phyloP scores from a whole-genome alignment of 2,113 vertebrate genomes.

The Phalacrocorax brasilianus region DNA sequence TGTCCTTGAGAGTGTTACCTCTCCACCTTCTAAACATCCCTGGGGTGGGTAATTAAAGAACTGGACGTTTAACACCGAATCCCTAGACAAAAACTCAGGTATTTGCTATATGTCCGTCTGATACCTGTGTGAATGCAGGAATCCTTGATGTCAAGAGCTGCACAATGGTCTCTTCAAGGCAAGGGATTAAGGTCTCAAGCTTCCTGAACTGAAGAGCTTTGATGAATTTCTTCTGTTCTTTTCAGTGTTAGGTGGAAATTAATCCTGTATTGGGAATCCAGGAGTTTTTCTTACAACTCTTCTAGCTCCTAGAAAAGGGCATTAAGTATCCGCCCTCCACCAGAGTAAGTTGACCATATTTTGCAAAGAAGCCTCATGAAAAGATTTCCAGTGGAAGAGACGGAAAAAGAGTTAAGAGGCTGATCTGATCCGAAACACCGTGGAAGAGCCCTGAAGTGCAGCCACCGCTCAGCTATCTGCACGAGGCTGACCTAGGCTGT shows the following conservation, averaged over 20 bases:
- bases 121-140: constrained; percentile 36
- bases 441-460: neutral
- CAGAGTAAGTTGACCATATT: neutral
- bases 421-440: neutral
- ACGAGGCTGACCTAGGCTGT: neutral
- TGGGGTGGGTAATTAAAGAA: constrained; percentile 21
- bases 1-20: neutral
- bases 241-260: constrained; percentile 34
- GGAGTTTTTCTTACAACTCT: constrained; percentile 21
- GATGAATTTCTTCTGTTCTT: constrained; percentile 51
- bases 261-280: constrained; percentile 23
- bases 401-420: neutral
- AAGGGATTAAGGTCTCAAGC: constrained; percentile 56
- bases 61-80: neutral
- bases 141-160: constrained; percentile 52
- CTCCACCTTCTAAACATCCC: neutral
- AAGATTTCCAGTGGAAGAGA: neutral
- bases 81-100: constrained; percentile 9
- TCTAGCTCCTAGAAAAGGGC: neutral
- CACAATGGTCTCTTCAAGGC: constrained; percentile 26
- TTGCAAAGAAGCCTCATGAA: neutral
- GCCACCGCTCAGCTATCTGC: neutral
- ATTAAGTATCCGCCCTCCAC: neutral
- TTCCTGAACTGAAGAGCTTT: constrained; percentile 37
- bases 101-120: constrained; percentile 13